Evolutionary conservation across 2,888 invertebrate species (phyloP), one percentile per base, ranked within the genome.

Genomic region (Pardosa pseudoannulata): DNA sequence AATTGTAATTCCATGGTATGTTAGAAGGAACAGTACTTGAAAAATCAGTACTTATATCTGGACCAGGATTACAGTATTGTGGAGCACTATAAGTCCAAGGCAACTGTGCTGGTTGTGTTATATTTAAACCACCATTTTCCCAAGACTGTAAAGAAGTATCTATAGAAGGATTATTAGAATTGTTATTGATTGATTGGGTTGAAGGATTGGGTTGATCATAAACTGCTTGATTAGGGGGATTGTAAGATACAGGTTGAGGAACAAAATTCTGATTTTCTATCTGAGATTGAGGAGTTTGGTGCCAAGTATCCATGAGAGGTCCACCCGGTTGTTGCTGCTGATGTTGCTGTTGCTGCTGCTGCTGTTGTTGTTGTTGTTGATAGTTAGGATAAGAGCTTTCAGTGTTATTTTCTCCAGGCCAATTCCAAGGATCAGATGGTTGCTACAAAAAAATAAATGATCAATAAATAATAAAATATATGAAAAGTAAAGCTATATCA

Each of bases 21-120:
- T 41, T 41, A 11, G 46, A 16, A 31, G 31, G 41, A 36, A 27
- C 1, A 27, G 68, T 29, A 76, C 29, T 50, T 32, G 56, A 64
- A 28, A 64, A 13, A 28, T 65, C 65, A 41, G 29, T 13, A 31
- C 31, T 29, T 16, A 64, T 1, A 23, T 46, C 19, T n/a, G 46
- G 50, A 62, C 19, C 6, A 5, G 62, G 76, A 65, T 83, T 50
- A 28, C 65, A 78, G 75, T 80, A 76, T n/a, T 87, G 80, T 27
- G 70, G 80, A 23, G 79, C 32, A 56, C 72, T 62, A 39, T 80
- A 76, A 27, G 80, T 79, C 87, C 87, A 87, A 23, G 78, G 65
- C 13, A 70, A 32, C 16, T 87, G 79, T 23, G 80, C 87, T 9
- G 87, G 65, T 29, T 87, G 65, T 23, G 87, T 75, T 11, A 50